Evolutionary conservation across 1,140 invertebrate genomes (phyloP).

Genomic region (Thaumetopoea pityocampa): DNA sequence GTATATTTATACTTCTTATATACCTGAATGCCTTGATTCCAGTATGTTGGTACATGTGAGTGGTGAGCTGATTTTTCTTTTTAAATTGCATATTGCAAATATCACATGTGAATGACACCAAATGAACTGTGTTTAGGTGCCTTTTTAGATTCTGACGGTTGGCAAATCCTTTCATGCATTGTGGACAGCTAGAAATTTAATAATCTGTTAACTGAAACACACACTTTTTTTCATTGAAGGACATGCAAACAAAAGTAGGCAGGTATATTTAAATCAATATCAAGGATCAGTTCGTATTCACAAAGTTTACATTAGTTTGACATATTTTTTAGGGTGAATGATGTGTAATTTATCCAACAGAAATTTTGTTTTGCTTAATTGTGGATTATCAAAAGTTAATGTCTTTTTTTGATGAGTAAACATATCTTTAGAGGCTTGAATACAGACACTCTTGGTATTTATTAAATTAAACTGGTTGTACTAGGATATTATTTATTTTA

Average conservation of each 20-base stretch:
- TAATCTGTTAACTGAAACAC: neutral
- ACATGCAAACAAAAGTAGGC: slow-evolving; percentile 1
- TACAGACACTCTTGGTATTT: too few species aligned
- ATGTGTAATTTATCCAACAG: too few species aligned
- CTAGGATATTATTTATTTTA: too few species aligned
- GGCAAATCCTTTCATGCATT: slow-evolving; percentile 51
- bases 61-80: slow-evolving; percentile 58
- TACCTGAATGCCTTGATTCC: slow-evolving; percentile 69
- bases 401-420: too few species aligned
- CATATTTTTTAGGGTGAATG: too few species aligned
- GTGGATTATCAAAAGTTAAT: too few species aligned
- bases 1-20: slow-evolving; percentile 4
- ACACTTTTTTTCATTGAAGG: neutral
- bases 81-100: slow-evolving; percentile 57
- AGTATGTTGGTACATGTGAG: slow-evolving; percentile 69
- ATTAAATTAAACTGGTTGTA: too few species aligned
- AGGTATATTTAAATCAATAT: too few species aligned
- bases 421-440: too few species aligned
- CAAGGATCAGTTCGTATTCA: too few species aligned
- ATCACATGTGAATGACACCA: slow-evolving; percentile 52
- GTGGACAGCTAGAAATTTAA: slow-evolving; percentile 47
- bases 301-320: too few species aligned
- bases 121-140: slow-evolving; percentile 60
- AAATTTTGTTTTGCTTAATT: too few species aligned
- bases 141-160: slow-evolving; percentile 62